A percentile compares a stretch with the other conserved stretches of the same genome.
Evolutionary conservation across 2,113 vertebrate genomes (phyloP).

Genomic region (Ovis canadensis): DNA sequence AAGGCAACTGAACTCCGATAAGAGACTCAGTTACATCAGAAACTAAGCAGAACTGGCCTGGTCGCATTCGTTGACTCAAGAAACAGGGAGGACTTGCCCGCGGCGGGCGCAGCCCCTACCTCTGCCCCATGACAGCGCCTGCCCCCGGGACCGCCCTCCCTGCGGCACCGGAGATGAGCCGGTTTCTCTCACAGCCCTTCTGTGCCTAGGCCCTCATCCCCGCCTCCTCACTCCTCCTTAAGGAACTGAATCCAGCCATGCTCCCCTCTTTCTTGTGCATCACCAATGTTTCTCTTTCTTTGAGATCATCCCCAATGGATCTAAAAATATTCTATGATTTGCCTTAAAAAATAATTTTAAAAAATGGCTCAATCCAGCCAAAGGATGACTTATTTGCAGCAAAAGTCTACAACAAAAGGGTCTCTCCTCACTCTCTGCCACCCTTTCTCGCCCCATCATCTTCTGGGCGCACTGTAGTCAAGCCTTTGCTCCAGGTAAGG

Average conservation of each 20-base stretch:
- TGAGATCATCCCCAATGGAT: not conserved
- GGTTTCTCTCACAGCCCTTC: not conserved
- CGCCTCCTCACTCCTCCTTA: not conserved
- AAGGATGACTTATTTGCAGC: not conserved
- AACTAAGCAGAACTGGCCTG: not conserved
- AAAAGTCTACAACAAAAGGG: not conserved
- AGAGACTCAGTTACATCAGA: not conserved
- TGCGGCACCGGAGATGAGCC: not conserved
- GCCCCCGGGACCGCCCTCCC: not conserved
- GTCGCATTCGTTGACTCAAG: not conserved
- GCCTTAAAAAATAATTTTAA: not conserved
- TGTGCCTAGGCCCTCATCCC: not conserved
- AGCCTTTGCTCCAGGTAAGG: not conserved
- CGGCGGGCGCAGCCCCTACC: rapidly evolving
- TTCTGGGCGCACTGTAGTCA: not conserved
- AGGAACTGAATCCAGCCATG: not conserved
- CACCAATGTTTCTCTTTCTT: not conserved
- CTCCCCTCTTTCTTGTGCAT: not conserved
- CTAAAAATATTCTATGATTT: not conserved
- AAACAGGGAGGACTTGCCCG: not conserved
- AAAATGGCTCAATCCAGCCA: not conserved
- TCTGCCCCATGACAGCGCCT: not conserved
- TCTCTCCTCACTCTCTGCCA: not conserved
- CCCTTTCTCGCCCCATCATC: not conserved
- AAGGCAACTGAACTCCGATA: not conserved